Evolutionary conservation across 1,140 invertebrate species (phyloP), one percentile per base, ranked within the genome.

Genomic region (Matsumurasca onukii): DNA sequence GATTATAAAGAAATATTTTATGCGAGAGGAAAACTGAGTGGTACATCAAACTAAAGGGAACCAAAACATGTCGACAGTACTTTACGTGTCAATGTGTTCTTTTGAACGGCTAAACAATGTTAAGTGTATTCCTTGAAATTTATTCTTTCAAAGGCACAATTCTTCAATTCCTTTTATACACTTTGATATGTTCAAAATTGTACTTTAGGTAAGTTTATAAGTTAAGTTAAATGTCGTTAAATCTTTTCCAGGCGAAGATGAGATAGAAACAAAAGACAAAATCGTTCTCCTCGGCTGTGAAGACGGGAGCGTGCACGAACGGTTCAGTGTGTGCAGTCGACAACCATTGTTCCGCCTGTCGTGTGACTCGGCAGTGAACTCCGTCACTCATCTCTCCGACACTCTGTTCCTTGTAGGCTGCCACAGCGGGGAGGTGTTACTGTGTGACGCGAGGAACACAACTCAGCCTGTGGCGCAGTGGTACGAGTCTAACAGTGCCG

Each of bases 251-350:
- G 84, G 75, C 79, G 82, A 84, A 31, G 78, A 83, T 73, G 83
- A 90, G 82, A 73, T 89, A 64, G 82, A 80, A n/a, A 90, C 89
- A 48, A 80, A 82, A 69, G 85, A 86, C 64, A 90, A 90, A 75
- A 66, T 89, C 51, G 67, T 88, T 34, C 66, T 89, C 0, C 73
- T 86, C 22, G 89, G 86, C 1, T 86, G 84, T 80, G 89, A 91
- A 79, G 85, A 82, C 78, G 84, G 84, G 2, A 74, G 74, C 29
- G 76, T 89, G n/a, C 76, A 84, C 49, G n/a, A n/a, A n/a, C 83
- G 83, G 59, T 78, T 85, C 64, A 83, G 84, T 71, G 77, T 90
- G 1, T 81, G 81, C n/a, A 83, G 78, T 70, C 80, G 86, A 70
- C 77, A 83, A 73, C 78, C 78, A 66, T 5, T 85, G 17, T 84